Evolutionary conservation across 2,797 vertebrate species (phyloP).

Genomic region (Poeciliopsis turneri): DNA sequence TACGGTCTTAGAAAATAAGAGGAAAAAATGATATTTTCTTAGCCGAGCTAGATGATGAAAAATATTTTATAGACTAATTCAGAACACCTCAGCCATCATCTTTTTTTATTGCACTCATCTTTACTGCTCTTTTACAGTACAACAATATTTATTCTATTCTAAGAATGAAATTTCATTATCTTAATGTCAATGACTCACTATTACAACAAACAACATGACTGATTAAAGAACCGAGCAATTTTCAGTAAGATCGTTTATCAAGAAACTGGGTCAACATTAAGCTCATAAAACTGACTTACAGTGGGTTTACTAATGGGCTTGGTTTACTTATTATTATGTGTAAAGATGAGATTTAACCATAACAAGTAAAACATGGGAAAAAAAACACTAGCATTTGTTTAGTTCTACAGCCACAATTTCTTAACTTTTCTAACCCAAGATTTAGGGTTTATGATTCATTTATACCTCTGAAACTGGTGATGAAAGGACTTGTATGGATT

Average conservation of each 20-base stretch:
- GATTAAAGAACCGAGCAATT: neutral
- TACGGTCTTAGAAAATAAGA: neutral
- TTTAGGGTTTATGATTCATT: slow-evolving; percentile 7
- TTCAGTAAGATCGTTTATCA: neutral
- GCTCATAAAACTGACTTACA: neutral
- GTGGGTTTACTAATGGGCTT: neutral
- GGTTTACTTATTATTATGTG: neutral
- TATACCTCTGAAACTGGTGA: slow-evolving; percentile 62
- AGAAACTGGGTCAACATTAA: neutral
- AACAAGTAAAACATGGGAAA: fast-evolving
- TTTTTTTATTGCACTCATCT: neutral
- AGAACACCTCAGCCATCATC: neutral
- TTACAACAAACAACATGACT: neutral
- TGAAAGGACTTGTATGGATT: slow-evolving; percentile 37
- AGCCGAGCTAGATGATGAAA: neutral
- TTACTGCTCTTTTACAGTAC: neutral
- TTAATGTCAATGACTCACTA: neutral
- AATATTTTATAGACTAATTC: neutral
- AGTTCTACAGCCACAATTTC: neutral
- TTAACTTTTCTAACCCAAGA: neutral
- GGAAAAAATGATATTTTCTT: neutral
- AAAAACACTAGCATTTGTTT: neutral
- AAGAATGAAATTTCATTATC: neutral
- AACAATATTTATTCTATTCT: neutral
- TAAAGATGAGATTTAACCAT: neutral